These are phyloP conservation scores for Malaclemys terrapin DNA, from an alignment of 2,113 vertebrate genomes.

Conservation along the genomic window DNA sequence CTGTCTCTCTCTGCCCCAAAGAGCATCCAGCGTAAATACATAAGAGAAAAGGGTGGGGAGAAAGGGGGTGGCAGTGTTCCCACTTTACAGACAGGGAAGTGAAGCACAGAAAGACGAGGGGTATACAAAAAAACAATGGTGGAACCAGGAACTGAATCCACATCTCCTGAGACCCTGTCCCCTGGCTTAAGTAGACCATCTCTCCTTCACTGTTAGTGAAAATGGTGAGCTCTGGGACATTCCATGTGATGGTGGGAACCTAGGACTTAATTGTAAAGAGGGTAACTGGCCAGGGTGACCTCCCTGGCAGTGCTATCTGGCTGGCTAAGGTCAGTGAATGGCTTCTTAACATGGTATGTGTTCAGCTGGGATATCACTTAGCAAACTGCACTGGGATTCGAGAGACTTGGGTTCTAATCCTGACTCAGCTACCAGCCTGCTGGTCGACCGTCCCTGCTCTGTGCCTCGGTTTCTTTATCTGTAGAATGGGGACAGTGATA, in stretches of 20 bases:
- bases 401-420: not conserved
- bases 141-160: not conserved
- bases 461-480: too few species aligned
- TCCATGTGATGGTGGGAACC: not conserved
- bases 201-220: not conserved
- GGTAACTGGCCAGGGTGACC: not conserved
- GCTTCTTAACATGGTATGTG: not conserved
- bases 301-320: not conserved
- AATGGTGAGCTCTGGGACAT: not conserved
- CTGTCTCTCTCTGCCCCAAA: not conserved
- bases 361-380: not conserved
- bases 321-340: too few species aligned
- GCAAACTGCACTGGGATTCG: not conserved
- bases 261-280: not conserved
- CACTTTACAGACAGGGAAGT: not conserved
- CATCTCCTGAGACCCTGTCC: not conserved
- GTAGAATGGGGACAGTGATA: too few species aligned
- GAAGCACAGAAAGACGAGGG: not conserved
- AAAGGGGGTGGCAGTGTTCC: not conserved
- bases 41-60: too few species aligned
- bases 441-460: too few species aligned
- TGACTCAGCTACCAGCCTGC: not conserved
- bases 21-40: not conserved
- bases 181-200: not conserved
- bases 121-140: not conserved